These are phyloP conservation scores for Drosophila paranaensis DNA, from an alignment of 2,888 invertebrate species.

Conservation along the genomic window DNA sequence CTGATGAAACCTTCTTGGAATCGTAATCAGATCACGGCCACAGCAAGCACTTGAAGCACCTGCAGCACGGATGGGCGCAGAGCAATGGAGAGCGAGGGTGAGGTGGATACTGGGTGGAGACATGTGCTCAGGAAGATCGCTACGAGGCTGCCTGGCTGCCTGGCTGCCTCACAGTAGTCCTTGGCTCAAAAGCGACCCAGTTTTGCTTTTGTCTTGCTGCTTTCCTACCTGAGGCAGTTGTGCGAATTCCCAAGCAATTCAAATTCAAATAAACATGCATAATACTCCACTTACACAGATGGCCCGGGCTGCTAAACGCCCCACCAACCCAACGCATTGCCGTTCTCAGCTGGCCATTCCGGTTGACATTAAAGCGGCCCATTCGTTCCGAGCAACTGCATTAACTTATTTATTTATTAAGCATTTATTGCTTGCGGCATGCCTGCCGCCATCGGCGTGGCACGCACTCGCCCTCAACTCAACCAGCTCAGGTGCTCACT, in stretches of 20 bases:
- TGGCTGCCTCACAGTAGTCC: not conserved
- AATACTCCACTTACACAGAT: slow-evolving; percentile 21
- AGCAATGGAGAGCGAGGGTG: not conserved
- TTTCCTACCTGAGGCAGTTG: slow-evolving; percentile 6
- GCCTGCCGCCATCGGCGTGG: not conserved
- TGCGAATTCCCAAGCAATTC: slow-evolving; percentile 20
- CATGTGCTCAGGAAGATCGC: slow-evolving; percentile 9
- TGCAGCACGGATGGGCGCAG: slow-evolving; percentile 2
- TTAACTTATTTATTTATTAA: slow-evolving; percentile 44
- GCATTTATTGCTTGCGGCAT: slow-evolving; percentile 40
- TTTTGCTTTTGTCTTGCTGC: not conserved
- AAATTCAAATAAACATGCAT: slow-evolving; percentile 28
- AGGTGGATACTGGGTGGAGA: too few relatives aligned
- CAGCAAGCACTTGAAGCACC: slow-evolving; percentile 35
- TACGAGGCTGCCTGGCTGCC: not conserved
- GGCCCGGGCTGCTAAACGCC: not conserved
- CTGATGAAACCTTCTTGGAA: slow-evolving; percentile 63
- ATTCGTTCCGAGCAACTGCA: slow-evolving; percentile 26
- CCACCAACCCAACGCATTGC: not conserved
- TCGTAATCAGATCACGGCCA: slow-evolving; percentile 71
- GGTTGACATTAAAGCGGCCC: not conserved
- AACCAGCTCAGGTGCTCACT: not conserved
- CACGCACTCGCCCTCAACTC: not conserved
- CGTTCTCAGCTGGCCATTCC: not conserved
- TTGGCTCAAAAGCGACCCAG: slow-evolving; percentile 9